A percentile compares a stretch with the other conserved stretches of the same genome.
Conservation (phyloP, 1,140 invertebrate genomes). For the Oncopodura yosiiana region DNA sequence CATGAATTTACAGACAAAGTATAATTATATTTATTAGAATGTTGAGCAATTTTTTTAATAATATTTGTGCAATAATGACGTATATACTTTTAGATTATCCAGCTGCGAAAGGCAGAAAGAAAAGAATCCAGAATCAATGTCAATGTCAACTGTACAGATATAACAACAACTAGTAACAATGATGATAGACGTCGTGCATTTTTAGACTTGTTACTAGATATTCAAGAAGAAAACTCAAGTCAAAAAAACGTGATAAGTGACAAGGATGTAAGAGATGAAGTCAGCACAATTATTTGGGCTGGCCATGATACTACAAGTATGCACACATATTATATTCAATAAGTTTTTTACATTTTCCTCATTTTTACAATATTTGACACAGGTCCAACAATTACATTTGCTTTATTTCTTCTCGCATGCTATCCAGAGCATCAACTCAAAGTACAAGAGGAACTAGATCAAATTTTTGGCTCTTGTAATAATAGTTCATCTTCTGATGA, state of each 20-base stretch:
- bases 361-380: slow-evolving; percentile 57
- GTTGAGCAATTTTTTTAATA: neutral
- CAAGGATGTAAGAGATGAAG: slow-evolving; percentile 44
- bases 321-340: neutral
- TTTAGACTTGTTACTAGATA: slow-evolving; percentile 48
- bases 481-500: slow-evolving; percentile 36
- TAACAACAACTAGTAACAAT: slow-evolving; percentile 36
- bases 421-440: slow-evolving; percentile 53
- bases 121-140: neutral
- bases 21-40: neutral
- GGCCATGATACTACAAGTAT: slow-evolving; percentile 19
- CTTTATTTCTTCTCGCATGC: slow-evolving; percentile 50
- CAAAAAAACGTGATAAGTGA: slow-evolving; percentile 39
- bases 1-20: slow-evolving; percentile 19
- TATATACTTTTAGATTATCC: neutral
- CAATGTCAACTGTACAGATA: neutral
- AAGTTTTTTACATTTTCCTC: slow-evolving; percentile 2
- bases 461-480: slow-evolving; percentile 40
- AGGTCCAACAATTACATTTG: slow-evolving; percentile 53
- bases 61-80: slow-evolving; percentile 1
- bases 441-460: slow-evolving; percentile 45
- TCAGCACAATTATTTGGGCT: slow-evolving; percentile 47
- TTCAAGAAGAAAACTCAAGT: slow-evolving; percentile 35
- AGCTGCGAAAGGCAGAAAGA: neutral
- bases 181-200: slow-evolving; percentile 48